phyloP scores from a whole-genome alignment of 2,797 vertebrate species.

The Corythornis leucogaster region DNA sequence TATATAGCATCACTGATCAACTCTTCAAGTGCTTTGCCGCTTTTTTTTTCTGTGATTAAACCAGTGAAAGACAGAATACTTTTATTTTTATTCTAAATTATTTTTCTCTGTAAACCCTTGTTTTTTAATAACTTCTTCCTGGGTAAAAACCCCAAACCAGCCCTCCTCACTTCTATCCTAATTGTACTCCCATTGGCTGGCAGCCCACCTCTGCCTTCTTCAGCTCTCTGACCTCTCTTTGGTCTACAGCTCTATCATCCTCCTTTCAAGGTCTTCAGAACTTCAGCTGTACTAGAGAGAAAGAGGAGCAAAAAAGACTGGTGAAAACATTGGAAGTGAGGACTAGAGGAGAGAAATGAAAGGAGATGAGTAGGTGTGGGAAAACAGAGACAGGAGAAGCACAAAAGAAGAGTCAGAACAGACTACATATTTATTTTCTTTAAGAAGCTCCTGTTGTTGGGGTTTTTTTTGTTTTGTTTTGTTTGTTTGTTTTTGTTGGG shows the following conservation, averaged over 20 bases:
- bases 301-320: not conserved
- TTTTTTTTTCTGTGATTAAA: not conserved
- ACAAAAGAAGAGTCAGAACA: conserved; percentile 26
- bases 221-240: not conserved
- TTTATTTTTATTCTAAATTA: not conserved
- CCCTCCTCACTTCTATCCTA: not conserved
- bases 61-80: not conserved
- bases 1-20: not conserved
- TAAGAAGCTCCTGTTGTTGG: conserved; percentile 32
- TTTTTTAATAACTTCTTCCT: not conserved
- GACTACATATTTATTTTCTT: conserved; percentile 54
- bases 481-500: not conserved
- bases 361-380: conserved; percentile 11
- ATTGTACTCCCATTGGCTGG: not conserved
- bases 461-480: not conserved
- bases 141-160: not conserved
- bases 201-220: not conserved
- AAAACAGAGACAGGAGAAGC: conserved; percentile 44
- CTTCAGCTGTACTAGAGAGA: not conserved
- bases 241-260: not conserved
- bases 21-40: not conserved
- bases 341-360: not conserved
- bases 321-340: not conserved
- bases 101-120: not conserved
- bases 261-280: not conserved